phyloP scores from a whole-genome alignment of 2,113 vertebrate genomes.

The Brachypteracias leptosomus region DNA sequence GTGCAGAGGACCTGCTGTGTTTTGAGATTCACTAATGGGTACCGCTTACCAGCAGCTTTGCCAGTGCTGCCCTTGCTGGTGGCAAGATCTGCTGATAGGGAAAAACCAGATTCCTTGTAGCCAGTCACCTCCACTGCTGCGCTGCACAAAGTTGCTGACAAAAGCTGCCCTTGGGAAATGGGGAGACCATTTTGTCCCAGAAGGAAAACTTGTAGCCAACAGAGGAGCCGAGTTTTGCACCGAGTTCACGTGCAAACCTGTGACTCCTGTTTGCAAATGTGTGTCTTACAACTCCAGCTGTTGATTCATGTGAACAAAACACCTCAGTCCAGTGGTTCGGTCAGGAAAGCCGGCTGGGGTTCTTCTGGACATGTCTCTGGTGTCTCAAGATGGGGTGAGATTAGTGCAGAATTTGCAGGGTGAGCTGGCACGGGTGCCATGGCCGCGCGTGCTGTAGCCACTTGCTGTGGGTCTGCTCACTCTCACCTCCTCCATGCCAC shows the following conservation, averaged over 20 bases:
- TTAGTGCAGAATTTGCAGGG: neutral
- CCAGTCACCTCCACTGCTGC: neutral
- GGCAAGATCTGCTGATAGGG: neutral
- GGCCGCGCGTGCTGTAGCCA: accelerated
- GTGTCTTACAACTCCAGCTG: neutral
- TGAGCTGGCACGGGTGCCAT: accelerated
- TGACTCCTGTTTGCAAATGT: neutral
- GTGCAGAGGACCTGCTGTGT: neutral
- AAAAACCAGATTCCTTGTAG: neutral
- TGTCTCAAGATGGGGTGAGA: neutral
- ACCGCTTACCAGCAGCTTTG: neutral
- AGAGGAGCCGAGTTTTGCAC: neutral
- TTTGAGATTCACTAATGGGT: neutral
- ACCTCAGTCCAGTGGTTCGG: accelerated
- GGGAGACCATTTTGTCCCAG: neutral
- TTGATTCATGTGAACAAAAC: neutral
- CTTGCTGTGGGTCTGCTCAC: neutral
- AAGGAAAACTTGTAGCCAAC: neutral
- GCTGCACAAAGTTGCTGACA: neutral
- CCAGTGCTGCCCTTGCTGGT: neutral
- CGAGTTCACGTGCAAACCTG: neutral
- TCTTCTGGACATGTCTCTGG: neutral
- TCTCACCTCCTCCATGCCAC: neutral
- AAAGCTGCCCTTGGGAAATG: neutral
- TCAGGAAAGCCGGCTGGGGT: accelerated